These are phyloP conservation scores for Amia ocellicauda DNA, from an alignment of 2,113 vertebrate species.

Conservation along the genomic window DNA sequence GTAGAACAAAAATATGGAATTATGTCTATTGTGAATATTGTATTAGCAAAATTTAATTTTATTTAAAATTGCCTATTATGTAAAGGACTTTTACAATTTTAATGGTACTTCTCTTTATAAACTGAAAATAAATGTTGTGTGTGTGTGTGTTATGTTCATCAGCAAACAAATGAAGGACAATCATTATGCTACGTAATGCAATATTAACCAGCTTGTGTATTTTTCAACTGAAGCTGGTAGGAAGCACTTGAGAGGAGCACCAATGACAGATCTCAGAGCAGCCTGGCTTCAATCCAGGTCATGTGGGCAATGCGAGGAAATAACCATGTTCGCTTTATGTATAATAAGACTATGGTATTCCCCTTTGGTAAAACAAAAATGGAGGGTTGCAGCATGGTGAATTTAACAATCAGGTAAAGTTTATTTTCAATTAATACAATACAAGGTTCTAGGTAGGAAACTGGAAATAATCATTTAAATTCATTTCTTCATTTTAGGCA, in stretches of 20 bases:
- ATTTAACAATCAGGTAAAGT: slow-evolving; percentile 16
- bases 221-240: slow-evolving; percentile 13
- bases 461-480: not conserved
- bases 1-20: no score
- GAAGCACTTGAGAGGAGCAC: slow-evolving; percentile 5
- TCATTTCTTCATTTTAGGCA: not conserved
- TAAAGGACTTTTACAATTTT: no score
- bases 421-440: not conserved
- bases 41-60: no score
- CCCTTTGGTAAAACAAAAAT: slow-evolving; percentile 21
- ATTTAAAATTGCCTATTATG: no score
- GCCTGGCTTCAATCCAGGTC: slow-evolving; percentile 22
- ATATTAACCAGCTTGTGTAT: not conserved
- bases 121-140: no score
- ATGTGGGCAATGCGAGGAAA: slow-evolving; percentile 29
- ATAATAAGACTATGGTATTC: slow-evolving; percentile 33
- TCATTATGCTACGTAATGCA: not conserved
- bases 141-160: not conserved
- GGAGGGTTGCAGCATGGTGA: not conserved
- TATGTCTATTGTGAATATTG: no score
- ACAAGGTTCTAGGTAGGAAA: not conserved
- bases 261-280: not conserved
- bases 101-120: no score
- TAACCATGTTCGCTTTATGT: slow-evolving; percentile 22
- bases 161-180: slow-evolving; percentile 16